phyloP scores from a whole-genome alignment of 1,140 invertebrate genomes.

The Coptotermes formosanus region DNA sequence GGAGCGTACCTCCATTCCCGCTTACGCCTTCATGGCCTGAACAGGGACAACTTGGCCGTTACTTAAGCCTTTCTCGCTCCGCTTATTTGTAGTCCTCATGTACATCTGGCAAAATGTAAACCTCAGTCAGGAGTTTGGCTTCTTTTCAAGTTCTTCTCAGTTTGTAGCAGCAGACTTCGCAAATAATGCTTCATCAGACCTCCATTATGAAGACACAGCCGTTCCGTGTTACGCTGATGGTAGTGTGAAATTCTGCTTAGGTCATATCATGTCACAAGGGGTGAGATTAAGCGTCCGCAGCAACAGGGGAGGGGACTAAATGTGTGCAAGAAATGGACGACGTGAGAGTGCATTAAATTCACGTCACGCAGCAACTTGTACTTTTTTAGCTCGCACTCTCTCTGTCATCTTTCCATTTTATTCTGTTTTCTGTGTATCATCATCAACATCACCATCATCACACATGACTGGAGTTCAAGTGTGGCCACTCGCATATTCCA shows the following conservation, averaged over 20 bases:
- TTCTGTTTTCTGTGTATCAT: neutral
- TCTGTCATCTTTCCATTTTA: neutral
- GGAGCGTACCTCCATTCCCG: too few relatives aligned
- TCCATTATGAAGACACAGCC: neutral
- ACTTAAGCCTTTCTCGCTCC: too few relatives aligned
- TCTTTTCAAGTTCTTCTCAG: neutral
- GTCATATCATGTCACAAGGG: neutral
- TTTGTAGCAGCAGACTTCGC: neutral
- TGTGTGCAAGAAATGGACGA: neutral
- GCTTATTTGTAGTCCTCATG: too few relatives aligned
- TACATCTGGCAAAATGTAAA: too few relatives aligned
- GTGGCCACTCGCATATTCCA: neutral
- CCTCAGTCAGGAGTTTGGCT: neutral
- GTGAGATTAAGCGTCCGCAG: neutral
- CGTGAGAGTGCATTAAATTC: conserved; percentile 16
- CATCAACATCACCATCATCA: neutral
- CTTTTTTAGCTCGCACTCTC: neutral
- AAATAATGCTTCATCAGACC: neutral
- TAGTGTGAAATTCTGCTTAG: conserved; percentile 3
- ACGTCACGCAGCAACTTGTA: neutral
- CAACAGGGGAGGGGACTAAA: neutral
- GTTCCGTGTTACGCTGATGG: neutral
- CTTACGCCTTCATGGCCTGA: too few relatives aligned
- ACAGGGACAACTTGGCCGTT: too few relatives aligned
- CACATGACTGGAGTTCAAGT: neutral